Percentiles rank a stretch among this genome's conserved stretches.
Conservation (phyloP, 2,797 vertebrate genomes). For the Acrossocheilus wenchowensis region DNA sequence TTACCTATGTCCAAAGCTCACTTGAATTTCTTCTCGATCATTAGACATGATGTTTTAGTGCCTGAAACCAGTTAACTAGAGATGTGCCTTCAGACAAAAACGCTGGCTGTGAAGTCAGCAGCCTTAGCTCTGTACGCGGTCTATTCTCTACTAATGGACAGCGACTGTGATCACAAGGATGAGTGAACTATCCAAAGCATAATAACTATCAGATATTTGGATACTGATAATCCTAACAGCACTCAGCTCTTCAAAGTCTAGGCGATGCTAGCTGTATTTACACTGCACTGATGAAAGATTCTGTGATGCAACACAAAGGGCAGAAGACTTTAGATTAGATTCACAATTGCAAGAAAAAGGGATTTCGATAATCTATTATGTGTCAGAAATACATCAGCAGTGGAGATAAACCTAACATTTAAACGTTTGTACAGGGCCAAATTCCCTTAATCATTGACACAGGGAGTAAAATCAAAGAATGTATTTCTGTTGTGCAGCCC, state of each 20-base stretch:
- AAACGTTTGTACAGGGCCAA: no score
- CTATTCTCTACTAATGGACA: slow-evolving; percentile 14
- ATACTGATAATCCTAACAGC: background rate
- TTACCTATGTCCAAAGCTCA: background rate
- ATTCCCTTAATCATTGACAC: no score
- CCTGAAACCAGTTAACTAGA: background rate
- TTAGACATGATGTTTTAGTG: background rate
- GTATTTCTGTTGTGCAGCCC: no score
- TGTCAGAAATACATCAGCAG: background rate
- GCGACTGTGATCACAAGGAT: background rate
- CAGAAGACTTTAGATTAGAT: slow-evolving; percentile 4
- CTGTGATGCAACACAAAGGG: background rate
- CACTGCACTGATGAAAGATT: background rate
- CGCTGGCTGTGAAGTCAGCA: background rate
- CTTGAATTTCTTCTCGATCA: background rate
- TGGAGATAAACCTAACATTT: background rate
- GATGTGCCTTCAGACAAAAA: background rate
- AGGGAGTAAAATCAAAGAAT: no score
- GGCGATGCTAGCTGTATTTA: background rate
- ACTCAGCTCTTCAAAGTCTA: slow-evolving; percentile 5
- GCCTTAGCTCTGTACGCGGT: background rate
- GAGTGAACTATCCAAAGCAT: background rate
- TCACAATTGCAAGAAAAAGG: background rate
- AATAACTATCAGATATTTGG: slow-evolving; percentile 18
- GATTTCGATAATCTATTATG: background rate